Evolutionary conservation across 1,140 invertebrate genomes (phyloP).

Genomic region (Heterodera schachtii): DNA sequence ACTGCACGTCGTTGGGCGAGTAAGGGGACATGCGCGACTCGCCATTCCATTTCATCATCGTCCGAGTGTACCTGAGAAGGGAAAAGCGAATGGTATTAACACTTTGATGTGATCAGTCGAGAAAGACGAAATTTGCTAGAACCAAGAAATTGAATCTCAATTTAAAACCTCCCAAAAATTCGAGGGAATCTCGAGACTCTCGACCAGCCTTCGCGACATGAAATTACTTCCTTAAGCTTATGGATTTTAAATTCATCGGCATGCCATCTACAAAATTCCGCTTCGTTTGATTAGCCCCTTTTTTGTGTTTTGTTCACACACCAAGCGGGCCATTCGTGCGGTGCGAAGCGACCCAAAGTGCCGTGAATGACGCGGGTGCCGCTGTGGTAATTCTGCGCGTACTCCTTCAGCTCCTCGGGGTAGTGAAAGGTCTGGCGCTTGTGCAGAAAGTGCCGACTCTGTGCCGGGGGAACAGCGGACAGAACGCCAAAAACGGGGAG

Average conservation of each 20-base stretch:
- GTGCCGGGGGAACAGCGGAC: background rate
- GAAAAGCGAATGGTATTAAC: too few relatives aligned
- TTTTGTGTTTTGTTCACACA: slow-evolving; percentile 8
- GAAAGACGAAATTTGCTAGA: background rate
- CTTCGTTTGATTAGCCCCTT: too few relatives aligned
- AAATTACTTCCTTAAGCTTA: too few relatives aligned
- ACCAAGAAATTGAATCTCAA: too few relatives aligned
- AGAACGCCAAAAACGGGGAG: background rate
- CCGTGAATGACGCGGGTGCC: slow-evolving; percentile 57
- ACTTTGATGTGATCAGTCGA: too few relatives aligned
- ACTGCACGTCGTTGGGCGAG: slow-evolving; percentile 53
- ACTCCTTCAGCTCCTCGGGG: slow-evolving; percentile 53
- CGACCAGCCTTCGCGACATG: too few relatives aligned
- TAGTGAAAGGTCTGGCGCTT: slow-evolving; percentile 55
- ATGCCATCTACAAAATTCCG: too few relatives aligned
- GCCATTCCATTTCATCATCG: slow-evolving; percentile 57
- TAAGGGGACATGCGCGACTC: slow-evolving; percentile 55
- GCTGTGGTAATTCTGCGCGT: slow-evolving; percentile 48
- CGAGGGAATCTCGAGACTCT: too few relatives aligned
- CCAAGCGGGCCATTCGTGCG: slow-evolving; percentile 56
- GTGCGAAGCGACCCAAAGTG: slow-evolving; percentile 53
- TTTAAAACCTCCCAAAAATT: too few relatives aligned
- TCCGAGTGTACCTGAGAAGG: slow-evolving; percentile 50
- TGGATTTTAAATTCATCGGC: too few relatives aligned
- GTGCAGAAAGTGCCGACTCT: background rate